Evolutionary conservation across 2,888 invertebrate genomes (phyloP).

Genomic region (Aethes cnicana): DNA sequence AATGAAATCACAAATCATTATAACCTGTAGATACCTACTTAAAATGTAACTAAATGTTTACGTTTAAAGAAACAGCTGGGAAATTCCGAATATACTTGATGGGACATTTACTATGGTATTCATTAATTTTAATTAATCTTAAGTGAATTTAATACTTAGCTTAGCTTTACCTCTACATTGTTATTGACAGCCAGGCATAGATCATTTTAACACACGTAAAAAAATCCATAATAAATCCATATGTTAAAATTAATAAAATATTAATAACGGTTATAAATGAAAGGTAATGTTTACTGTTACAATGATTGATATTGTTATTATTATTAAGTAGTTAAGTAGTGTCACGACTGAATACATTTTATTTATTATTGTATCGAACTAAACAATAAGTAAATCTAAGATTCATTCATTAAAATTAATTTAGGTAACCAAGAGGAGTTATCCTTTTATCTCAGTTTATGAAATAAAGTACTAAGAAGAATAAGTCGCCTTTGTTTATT

Average conservation of each 20-base stretch:
- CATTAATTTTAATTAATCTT: too few relatives aligned
- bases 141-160: too few relatives aligned
- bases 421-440: constrained; percentile 8
- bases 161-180: too few relatives aligned
- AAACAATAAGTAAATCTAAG: constrained; percentile 29
- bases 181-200: too few relatives aligned
- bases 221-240: too few relatives aligned
- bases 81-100: too few relatives aligned
- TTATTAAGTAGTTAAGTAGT: constrained; percentile 39
- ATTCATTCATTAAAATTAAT: constrained; percentile 27
- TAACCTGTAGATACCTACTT: too few relatives aligned
- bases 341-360: constrained; percentile 43
- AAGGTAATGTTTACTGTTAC: constrained; percentile 19
- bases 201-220: too few relatives aligned
- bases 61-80: too few relatives aligned
- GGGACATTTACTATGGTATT: too few relatives aligned
- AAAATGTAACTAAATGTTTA: too few relatives aligned
- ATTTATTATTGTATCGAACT: constrained; percentile 39
- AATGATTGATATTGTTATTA: constrained; percentile 32
- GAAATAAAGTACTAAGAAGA: constrained; percentile 33
- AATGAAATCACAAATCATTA: too few relatives aligned
- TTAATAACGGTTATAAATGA: constrained; percentile 13
- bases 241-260: constrained; percentile 15
- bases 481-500: constrained; percentile 10
- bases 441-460: constrained; percentile 19